These are phyloP conservation scores for Augochlora pura DNA, from an alignment of 1,140 invertebrate genomes.

Conservation along the genomic window DNA sequence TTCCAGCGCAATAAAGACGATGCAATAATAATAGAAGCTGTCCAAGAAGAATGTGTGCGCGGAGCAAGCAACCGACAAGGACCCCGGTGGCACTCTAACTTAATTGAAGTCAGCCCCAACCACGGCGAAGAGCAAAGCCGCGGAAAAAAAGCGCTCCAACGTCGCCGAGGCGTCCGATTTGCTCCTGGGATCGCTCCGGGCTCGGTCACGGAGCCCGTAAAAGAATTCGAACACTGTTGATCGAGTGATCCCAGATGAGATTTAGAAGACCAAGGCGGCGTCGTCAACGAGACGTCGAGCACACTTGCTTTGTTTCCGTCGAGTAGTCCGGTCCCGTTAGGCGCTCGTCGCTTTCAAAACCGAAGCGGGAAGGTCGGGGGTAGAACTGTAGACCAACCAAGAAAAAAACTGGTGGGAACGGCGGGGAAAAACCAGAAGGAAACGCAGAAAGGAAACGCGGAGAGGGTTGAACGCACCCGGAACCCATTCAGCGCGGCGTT, in stretches of 20 bases:
- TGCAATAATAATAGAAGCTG: not conserved
- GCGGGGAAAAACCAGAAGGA: not conserved
- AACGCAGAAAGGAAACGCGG: not conserved
- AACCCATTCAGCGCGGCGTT: slow-evolving; percentile 41
- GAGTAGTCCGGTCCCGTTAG: slow-evolving; percentile 58
- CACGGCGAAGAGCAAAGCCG: not conserved
- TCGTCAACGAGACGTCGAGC: slow-evolving; percentile 21
- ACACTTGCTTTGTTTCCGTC: slow-evolving; percentile 61
- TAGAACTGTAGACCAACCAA: not conserved
- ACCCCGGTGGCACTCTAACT: slow-evolving; percentile 31
- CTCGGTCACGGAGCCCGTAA: not conserved
- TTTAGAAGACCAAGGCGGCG: slow-evolving; percentile 28
- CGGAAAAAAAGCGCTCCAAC: not conserved
- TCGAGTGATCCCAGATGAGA: slow-evolving; percentile 30
- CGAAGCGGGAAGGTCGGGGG: not conserved
- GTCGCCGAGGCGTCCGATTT: not conserved
- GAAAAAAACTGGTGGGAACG: not conserved
- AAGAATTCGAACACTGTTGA: not conserved
- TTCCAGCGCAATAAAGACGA: no score
- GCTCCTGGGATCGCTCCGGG: no score
- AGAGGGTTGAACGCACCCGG: slow-evolving; percentile 57
- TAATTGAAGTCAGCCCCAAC: slow-evolving; percentile 30
- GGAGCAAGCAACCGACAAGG: slow-evolving; percentile 20
- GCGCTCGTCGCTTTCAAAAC: slow-evolving; percentile 48
- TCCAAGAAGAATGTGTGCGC: not conserved